Evolutionary conservation across 2,888 invertebrate species (phyloP).

Genomic region (Scaptomyza tumidula): DNA sequence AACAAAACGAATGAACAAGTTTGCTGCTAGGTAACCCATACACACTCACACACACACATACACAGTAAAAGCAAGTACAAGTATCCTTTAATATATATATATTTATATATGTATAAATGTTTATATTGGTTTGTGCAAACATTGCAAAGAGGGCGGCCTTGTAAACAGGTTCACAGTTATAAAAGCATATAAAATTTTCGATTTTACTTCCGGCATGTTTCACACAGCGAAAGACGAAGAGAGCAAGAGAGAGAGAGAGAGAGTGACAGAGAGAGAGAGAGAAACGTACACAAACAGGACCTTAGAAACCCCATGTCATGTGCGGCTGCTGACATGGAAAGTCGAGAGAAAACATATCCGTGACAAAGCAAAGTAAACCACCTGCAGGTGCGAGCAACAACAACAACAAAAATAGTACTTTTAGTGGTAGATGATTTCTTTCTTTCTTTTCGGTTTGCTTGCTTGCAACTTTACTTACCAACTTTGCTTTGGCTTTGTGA

Average conservation of each 20-base stretch:
- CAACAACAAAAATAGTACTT: constrained; percentile 58
- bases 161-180: constrained; percentile 76
- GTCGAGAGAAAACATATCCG: constrained; percentile 78
- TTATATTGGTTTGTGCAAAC: constrained; percentile 1
- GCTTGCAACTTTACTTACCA: constrained; percentile 48
- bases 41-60: background rate
- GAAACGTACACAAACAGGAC: constrained; percentile 12
- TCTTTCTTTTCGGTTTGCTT: constrained; percentile 5
- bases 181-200: constrained; percentile 80
- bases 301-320: constrained; percentile 29
- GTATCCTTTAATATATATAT: constrained; percentile 1
- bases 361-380: constrained; percentile 74
- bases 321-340: constrained; percentile 57
- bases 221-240: constrained; percentile 25
- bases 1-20: constrained; percentile 51
- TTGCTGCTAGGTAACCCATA: constrained; percentile 62
- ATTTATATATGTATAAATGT: background rate
- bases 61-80: background rate
- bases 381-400: constrained; percentile 70
- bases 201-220: constrained; percentile 77
- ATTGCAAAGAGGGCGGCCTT: constrained; percentile 46
- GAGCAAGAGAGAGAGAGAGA: background rate
- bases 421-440: constrained; percentile 52
- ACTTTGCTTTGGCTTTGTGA: constrained; percentile 38
- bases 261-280: constrained; percentile 6